Evolutionary conservation across 2,888 invertebrate genomes (phyloP), one percentile per base, ranked within the genome.

Genomic region (Electrophaes corylata): DNA sequence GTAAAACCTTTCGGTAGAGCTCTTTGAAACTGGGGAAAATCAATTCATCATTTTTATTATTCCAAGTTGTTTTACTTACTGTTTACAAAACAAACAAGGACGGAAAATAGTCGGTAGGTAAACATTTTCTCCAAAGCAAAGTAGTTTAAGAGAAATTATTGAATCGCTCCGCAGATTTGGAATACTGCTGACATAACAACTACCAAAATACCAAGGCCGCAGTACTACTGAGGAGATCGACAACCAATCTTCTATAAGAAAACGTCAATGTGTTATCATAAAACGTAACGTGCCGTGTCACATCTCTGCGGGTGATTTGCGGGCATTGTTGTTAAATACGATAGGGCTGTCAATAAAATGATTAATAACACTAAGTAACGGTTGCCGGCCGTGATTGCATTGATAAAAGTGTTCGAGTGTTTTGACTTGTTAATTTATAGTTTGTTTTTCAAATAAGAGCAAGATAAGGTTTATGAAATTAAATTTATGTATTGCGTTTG

Each of bases 261-360:
- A 70, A 73, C 69, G 62, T 69, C 69, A 66, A 66, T 69, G 57
- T 56, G 66, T 65, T 66, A 71, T 73, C 70, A 69, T 76, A 70
- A 72, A 73, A 72, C 64, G 71, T 74, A 73, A 71, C 66, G 70
- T 72, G 74, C 74, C 73, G 63, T 76, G 77, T 80, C 79, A 80
- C 67, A 66, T 72, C 88, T 86, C 82, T 78, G 88, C 86, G 88
- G 88, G 88, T 88, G 88, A 89, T 86, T 88, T 85, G 81, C 81
- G 76, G 67, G 74, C 78, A 79, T 83, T 83, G 83, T 81, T 76
- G 70, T 72, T 75, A 64, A 69, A 73, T 67, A 56, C 62, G 66
- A 64, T 73, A 87, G 86, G 87, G 86, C 52, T 86, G 78, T 59
- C 74, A 70, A 43, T n/a, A 57, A 51, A 48, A 61, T 65, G 35